These are phyloP conservation scores for Pteria penguin DNA, from an alignment of 2,888 invertebrate genomes.

Conservation along the genomic window DNA sequence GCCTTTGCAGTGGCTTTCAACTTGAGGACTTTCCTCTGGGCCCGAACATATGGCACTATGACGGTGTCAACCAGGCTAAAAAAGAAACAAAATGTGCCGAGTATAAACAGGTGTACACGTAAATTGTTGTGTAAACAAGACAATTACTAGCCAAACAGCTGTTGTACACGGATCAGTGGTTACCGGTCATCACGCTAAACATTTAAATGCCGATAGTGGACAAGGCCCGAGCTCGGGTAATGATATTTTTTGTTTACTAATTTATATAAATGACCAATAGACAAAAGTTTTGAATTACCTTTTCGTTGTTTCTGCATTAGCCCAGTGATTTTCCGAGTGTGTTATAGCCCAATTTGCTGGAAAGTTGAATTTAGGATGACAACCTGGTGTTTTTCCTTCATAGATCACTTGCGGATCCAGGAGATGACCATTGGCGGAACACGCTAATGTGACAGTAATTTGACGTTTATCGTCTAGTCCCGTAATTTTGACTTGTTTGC, in stretches of 20 bases:
- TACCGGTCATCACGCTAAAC: neutral
- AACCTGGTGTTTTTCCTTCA: constrained; percentile 10
- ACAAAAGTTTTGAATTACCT: neutral
- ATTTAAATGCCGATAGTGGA: neutral
- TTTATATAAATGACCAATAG: neutral
- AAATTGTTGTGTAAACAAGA: neutral
- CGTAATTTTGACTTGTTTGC: constrained; percentile 24
- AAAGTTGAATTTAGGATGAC: constrained; percentile 14
- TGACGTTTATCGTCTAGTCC: constrained; percentile 48
- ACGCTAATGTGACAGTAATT: constrained; percentile 19
- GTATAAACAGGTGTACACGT: too few species aligned
- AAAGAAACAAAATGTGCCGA: neutral
- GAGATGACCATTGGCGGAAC: neutral
- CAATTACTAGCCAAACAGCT: neutral
- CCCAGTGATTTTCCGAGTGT: constrained; percentile 1
- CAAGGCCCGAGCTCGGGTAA: neutral
- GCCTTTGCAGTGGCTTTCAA: neutral
- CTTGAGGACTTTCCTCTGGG: neutral
- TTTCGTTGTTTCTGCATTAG: constrained; percentile 3
- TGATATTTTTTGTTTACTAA: neutral
- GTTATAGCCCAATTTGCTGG: neutral
- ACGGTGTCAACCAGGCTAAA: neutral
- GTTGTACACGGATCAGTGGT: neutral
- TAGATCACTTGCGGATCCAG: constrained; percentile 12
- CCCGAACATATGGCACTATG: neutral